Conservation (phyloP, 2,113 vertebrate species). For the Rhabdomys dilectus region DNA sequence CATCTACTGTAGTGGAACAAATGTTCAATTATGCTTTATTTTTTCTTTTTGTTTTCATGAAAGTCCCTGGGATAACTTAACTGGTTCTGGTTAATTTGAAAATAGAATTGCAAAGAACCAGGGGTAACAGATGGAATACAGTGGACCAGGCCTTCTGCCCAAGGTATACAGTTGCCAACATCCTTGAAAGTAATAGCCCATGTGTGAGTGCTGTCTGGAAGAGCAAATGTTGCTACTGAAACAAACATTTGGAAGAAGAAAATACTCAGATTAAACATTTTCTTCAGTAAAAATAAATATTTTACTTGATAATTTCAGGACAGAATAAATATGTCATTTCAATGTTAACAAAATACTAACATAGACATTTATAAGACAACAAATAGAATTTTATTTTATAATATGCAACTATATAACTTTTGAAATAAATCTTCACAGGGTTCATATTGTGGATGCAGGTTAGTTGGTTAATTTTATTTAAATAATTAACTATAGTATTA, state of each 20-base stretch:
- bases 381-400: background rate
- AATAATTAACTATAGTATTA: background rate
- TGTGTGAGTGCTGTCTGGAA: slow-evolving; percentile 64
- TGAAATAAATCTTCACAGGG: background rate
- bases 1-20: slow-evolving; percentile 34
- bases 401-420: background rate
- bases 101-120: slow-evolving; percentile 36
- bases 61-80: slow-evolving; percentile 33
- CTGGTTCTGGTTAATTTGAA: slow-evolving; percentile 35
- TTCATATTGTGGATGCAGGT: background rate
- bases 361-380: background rate
- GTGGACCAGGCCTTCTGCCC: slow-evolving; percentile 59
- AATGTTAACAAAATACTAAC: background rate
- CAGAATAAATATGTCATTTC: slow-evolving; percentile 53
- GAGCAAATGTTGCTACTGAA: slow-evolving; percentile 77
- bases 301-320: slow-evolving; percentile 58
- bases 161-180: slow-evolving; percentile 66
- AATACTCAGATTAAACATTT: slow-evolving; percentile 69
- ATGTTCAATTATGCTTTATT: slow-evolving; percentile 27
- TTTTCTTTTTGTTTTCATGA: background rate
- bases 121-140: slow-evolving; percentile 74
- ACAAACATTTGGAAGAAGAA: slow-evolving; percentile 70
- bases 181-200: slow-evolving; percentile 64
- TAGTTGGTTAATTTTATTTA: background rate
- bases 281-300: slow-evolving; percentile 71